Conservation (phyloP, 2,888 invertebrate genomes). For the Isoperla grammatica region DNA sequence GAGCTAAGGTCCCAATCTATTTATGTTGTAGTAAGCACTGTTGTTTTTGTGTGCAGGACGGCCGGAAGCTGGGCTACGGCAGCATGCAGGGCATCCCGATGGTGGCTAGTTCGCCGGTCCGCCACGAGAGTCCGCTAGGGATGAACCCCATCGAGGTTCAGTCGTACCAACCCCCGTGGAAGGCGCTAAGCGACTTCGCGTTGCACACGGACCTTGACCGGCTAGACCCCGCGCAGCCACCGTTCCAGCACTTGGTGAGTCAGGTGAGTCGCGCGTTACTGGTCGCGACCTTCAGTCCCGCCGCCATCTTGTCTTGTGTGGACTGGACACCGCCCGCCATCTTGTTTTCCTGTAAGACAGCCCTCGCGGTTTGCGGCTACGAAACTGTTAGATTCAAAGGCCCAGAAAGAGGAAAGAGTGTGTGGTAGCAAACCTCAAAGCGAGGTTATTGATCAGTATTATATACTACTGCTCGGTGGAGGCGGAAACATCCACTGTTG, state of each 20-base stretch:
- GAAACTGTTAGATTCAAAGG: too few relatives aligned
- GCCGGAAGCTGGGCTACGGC: slow-evolving; percentile 88
- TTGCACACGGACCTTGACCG: slow-evolving; percentile 89
- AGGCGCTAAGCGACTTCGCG: slow-evolving; percentile 92
- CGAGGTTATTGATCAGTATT: too few relatives aligned
- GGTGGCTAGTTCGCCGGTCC: slow-evolving; percentile 91
- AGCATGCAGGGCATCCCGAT: slow-evolving; percentile 96
- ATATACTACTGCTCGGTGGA: too few relatives aligned
- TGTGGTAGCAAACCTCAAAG: too few relatives aligned
- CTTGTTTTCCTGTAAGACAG: too few relatives aligned
- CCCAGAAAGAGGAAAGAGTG: too few relatives aligned
- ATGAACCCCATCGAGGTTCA: slow-evolving; percentile 83
- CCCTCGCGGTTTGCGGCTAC: too few relatives aligned
- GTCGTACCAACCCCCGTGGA: slow-evolving; percentile 97
- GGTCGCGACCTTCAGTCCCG: not conserved
- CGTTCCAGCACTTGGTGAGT: slow-evolving; percentile 94
- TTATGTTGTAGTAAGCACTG: too few relatives aligned
- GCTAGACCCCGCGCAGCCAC: slow-evolving; percentile 77
- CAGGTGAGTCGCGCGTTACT: slow-evolving; percentile 56
- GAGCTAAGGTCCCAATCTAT: too few relatives aligned
- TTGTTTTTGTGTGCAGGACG: slow-evolving; percentile 61
- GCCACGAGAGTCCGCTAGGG: slow-evolving; percentile 82
- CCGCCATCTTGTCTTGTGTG: not conserved
- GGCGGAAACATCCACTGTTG: too few relatives aligned
- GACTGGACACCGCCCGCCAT: too few relatives aligned